Evolutionary conservation across 2,113 vertebrate genomes (phyloP).

Genomic region (Microcebus ravelobensis): DNA sequence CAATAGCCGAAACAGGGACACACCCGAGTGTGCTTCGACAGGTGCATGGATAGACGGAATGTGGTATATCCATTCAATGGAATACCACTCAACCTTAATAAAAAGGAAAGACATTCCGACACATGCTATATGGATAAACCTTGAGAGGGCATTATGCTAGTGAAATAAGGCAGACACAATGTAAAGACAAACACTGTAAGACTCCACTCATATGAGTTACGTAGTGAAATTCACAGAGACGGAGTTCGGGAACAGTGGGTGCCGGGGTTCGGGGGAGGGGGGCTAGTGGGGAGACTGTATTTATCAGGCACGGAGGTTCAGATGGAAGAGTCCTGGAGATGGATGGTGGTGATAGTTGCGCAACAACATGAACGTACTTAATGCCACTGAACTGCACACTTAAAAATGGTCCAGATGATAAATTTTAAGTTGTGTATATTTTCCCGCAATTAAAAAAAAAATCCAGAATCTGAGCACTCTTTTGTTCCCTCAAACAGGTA

Average conservation of each 20-base stretch:
- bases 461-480: not conserved
- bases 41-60: fast-evolving
- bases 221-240: not conserved
- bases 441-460: not conserved
- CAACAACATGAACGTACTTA: fast-evolving
- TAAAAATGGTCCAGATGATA: fast-evolving
- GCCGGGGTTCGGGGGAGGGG: not conserved
- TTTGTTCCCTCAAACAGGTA: no score
- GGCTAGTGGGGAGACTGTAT: fast-evolving
- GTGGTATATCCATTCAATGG: fast-evolving
- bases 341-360: fast-evolving
- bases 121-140: fast-evolving
- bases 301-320: not conserved
- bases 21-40: fast-evolving
- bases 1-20: fast-evolving
- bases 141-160: fast-evolving
- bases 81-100: fast-evolving
- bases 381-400: fast-evolving
- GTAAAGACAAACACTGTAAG: fast-evolving
- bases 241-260: not conserved
- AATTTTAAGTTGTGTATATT: not conserved
- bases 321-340: no score
- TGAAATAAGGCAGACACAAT: fast-evolving
- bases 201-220: fast-evolving
- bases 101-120: no score